These are phyloP conservation scores for Nomada fucata DNA, from an alignment of 2,888 invertebrate species.

Conservation along the genomic window DNA sequence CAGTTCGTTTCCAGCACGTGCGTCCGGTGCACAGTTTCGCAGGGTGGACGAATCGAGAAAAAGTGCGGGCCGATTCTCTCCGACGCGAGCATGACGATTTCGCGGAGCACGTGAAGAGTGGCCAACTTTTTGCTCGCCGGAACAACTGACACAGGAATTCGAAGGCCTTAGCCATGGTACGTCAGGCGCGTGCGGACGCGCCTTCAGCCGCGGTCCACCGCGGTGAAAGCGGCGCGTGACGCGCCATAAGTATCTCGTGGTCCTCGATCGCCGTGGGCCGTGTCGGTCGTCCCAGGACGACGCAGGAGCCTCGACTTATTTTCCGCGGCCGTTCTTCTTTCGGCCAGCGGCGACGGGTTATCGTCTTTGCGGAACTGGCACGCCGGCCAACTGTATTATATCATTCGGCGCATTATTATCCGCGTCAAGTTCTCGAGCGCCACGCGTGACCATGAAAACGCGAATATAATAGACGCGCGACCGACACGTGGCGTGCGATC, in stretches of 20 bases:
- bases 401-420: conserved; percentile 44
- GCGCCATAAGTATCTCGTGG: too few species aligned
- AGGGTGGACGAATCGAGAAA: too few species aligned
- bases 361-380: conserved; percentile 31
- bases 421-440: conserved; percentile 50
- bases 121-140: not conserved
- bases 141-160: not conserved
- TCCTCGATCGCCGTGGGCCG: too few species aligned
- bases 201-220: not conserved
- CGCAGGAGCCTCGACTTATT: conserved; percentile 2
- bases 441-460: conserved; percentile 34
- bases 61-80: not conserved
- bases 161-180: conserved; percentile 3
- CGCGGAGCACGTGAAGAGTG: conserved; percentile 22
- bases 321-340: not conserved
- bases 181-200: not conserved
- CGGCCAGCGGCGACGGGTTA: conserved; percentile 10
- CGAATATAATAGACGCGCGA: conserved; percentile 32
- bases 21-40: not conserved
- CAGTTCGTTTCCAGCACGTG: conserved; percentile 33
- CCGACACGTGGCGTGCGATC: conserved; percentile 17
- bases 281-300: too few species aligned
- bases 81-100: conserved; percentile 13
- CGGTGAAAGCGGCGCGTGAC: not conserved
- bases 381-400: not conserved